A percentile compares a stretch with the other conserved stretches of the same genome.
These are phyloP conservation scores for Conchocele bisecta DNA, from an alignment of 2,888 invertebrate species.

Conservation along the genomic window DNA sequence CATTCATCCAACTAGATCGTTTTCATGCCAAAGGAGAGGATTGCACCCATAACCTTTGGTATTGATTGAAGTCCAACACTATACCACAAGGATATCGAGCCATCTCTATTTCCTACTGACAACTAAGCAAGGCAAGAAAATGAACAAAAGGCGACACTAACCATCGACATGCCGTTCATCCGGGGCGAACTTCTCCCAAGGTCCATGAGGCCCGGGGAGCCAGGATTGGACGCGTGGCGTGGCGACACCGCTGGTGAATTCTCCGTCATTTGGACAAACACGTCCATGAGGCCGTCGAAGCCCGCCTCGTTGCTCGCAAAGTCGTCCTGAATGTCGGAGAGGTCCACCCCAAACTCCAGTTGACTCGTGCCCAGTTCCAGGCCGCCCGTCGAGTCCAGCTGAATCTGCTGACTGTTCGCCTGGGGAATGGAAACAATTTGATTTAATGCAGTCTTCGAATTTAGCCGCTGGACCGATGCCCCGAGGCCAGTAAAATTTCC, in stretches of 20 bases:
- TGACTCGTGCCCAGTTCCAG: constrained; percentile 66
- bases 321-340: constrained; percentile 55
- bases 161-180: constrained; percentile 65
- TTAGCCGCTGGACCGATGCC: too few relatives aligned
- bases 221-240: constrained; percentile 63
- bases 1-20: too few relatives aligned
- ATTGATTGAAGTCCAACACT: too few relatives aligned
- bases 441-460: too few relatives aligned
- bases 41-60: too few relatives aligned
- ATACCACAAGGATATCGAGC: too few relatives aligned
- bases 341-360: constrained; percentile 59
- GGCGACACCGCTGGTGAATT: constrained; percentile 61
- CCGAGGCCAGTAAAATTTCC: too few relatives aligned
- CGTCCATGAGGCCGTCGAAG: constrained; percentile 64
- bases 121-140: background rate
- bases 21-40: too few relatives aligned
- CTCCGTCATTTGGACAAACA: constrained; percentile 66
- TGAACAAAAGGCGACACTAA: constrained; percentile 30
- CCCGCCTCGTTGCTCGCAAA: constrained; percentile 60
- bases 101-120: too few relatives aligned
- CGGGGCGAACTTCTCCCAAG: constrained; percentile 68
- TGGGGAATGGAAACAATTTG: too few relatives aligned
- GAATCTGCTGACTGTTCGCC: constrained; percentile 70
- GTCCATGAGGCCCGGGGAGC: constrained; percentile 68
- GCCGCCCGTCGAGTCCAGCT: constrained; percentile 64